Base-by-base conservation (phyloP, 2,113 vertebrate species). In the Tragulus kanchil region DNA sequence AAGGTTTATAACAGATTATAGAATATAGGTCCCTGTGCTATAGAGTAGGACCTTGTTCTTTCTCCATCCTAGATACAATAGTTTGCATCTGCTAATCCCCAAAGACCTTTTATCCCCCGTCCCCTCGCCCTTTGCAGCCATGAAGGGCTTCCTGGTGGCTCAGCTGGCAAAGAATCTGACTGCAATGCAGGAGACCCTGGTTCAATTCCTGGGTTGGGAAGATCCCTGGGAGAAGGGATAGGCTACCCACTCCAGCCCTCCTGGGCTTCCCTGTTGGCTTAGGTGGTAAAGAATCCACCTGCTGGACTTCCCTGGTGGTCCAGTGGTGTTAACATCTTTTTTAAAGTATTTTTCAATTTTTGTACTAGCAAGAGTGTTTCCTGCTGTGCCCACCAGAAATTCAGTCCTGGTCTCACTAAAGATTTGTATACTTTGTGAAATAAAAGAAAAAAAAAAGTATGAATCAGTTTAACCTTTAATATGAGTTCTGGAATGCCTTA, bases 401-500 rank as follows among this genome's bases (percentile, higher is more conserved):
- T 90, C 84, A 89, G 28, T 50, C 81, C 77, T 28, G 23, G 73
- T 71, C 62, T 67, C 28, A 54, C 82, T 79, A 48, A 23, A 79
- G 59, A 90, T 79, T 90, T 26, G 6, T 88, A 36, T 84, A 85
- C 61, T 96, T 85, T 95, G 17, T 81, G 75, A 67, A 21, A 6
- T 5, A 25, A 54, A 28, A 75, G 73, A 21, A 6, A 6, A 25
- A 54, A 28, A 75, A 75, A 42, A 17, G 48, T 78, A 73, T 84
- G 64, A 86, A 90, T 86, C 87, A 73, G 62, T 94, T 86, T 96
- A 90, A 95, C 94, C 94, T 97, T 96, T 96, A 86, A 77, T 94
- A 21, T 61, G 61, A 87, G 31, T 89, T 82, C 71, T 59, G 93
- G 85, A 59, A 91, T 91, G 73, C 67, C 83, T 93, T 31, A 75